Percentiles rank a stretch among this genome's conserved stretches.
Evolutionary conservation across 2,888 invertebrate species (phyloP).

Genomic region (Dendrolimus houi): DNA sequence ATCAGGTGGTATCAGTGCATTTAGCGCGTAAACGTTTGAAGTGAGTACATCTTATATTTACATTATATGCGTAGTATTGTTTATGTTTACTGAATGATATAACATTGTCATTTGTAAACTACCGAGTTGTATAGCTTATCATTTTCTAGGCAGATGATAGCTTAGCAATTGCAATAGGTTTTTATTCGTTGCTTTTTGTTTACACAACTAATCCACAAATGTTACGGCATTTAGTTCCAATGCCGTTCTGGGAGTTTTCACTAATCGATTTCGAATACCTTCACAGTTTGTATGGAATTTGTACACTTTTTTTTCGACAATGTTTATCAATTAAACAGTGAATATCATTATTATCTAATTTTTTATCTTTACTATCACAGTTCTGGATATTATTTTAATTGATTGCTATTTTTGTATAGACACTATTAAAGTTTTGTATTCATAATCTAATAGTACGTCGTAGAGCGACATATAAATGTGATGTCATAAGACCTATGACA

Average conservation of each 20-base stretch:
- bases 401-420: too few species aligned
- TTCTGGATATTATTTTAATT: too few species aligned
- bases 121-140: constrained; percentile 6
- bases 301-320: too few species aligned
- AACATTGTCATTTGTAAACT: constrained; percentile 4
- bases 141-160: constrained; percentile 6
- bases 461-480: too few species aligned
- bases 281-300: too few species aligned
- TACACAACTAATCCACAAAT: not conserved
- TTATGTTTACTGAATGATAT: constrained; percentile 23
- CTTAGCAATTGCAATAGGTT: constrained; percentile 2
- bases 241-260: not conserved
- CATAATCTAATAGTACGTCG: too few species aligned
- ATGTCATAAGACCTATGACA: too few species aligned
- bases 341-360: too few species aligned
- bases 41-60: constrained; percentile 36
- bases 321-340: too few species aligned
- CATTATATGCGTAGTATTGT: constrained; percentile 23
- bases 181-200: constrained; percentile 6
- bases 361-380: too few species aligned
- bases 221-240: not conserved
- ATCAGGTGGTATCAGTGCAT: constrained; percentile 39
- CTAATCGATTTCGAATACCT: not conserved
- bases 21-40: constrained; percentile 36
- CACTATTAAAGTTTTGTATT: too few species aligned